These are phyloP conservation scores for Oncorhynchus gorbuscha DNA, from an alignment of 2,113 vertebrate species.

Conservation along the genomic window DNA sequence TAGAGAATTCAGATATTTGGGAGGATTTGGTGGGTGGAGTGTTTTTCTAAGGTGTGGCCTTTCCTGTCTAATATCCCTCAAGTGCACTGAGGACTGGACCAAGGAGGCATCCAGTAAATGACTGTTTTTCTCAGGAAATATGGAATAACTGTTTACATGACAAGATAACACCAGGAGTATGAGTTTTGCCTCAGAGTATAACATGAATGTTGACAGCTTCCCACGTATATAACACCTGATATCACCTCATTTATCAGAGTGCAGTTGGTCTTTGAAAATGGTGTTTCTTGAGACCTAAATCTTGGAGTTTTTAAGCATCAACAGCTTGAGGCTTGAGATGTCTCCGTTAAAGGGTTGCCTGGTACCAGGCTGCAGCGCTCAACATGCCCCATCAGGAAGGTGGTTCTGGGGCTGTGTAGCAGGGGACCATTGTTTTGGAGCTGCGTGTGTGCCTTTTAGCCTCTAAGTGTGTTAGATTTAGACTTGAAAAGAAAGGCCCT, in stretches of 20 bases:
- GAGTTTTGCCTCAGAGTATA: neutral
- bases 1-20: slow-evolving; percentile 17
- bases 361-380: slow-evolving; percentile 35
- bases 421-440: slow-evolving; percentile 51
- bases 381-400: slow-evolving; percentile 43
- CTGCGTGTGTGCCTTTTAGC: slow-evolving; percentile 40
- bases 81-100: slow-evolving; percentile 5
- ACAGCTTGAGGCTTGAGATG: slow-evolving; percentile 22
- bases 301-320: slow-evolving; percentile 25
- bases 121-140: neutral
- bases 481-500: slow-evolving; percentile 62
- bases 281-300: slow-evolving; percentile 8
- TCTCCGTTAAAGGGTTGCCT: slow-evolving; percentile 28
- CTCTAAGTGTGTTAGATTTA: slow-evolving; percentile 53
- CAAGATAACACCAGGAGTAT: neutral
- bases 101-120: neutral
- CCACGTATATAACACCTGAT: neutral
- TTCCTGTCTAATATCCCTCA: slow-evolving; percentile 15
- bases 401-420: slow-evolving; percentile 42
- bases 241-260: neutral
- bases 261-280: neutral
- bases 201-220: neutral
- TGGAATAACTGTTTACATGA: slow-evolving; percentile 1
- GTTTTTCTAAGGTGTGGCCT: slow-evolving; percentile 18
- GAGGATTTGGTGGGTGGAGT: slow-evolving; percentile 14